These are phyloP conservation scores for Cassiopea andromeda DNA, from an alignment of 30 jellyfish, hydroid and myxozoan species.

Conservation along the genomic window DNA sequence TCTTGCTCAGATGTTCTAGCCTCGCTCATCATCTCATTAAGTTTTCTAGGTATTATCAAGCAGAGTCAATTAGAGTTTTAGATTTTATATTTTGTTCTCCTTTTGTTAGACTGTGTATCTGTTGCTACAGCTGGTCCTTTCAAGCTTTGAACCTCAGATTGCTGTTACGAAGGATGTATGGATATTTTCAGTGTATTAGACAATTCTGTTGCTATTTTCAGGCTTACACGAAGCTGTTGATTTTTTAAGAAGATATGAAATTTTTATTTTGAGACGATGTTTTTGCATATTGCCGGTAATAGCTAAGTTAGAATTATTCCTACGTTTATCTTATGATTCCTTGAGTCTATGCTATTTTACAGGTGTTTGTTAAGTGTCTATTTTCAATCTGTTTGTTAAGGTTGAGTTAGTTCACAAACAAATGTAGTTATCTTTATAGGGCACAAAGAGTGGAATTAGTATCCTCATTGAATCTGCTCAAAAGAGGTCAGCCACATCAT, in stretches of 20 bases:
- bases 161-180: not conserved
- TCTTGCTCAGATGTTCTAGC: no score
- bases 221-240: no score
- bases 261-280: no score
- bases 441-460: constrained; percentile 47
- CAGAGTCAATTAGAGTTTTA: no score
- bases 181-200: not conserved
- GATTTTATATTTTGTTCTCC: not conserved
- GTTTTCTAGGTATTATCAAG: no score
- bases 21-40: no score
- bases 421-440: constrained; percentile 23
- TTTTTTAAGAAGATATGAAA: no score
- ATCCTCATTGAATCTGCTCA: constrained; percentile 58
- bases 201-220: not conserved
- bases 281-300: no score
- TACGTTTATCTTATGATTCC: no score
- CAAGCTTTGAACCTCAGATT: not conserved
- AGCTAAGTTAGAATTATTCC: no score
- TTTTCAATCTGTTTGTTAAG: not conserved
- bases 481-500: constrained; percentile 8
- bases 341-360: no score
- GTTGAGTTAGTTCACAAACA: not conserved
- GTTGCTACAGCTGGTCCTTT: not conserved
- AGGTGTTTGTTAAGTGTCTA: not conserved
- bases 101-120: not conserved